Evolutionary conservation across 2,888 invertebrate species (phyloP), one percentile per base, ranked within the genome.

Genomic region (Parnassius mnemosyne): DNA sequence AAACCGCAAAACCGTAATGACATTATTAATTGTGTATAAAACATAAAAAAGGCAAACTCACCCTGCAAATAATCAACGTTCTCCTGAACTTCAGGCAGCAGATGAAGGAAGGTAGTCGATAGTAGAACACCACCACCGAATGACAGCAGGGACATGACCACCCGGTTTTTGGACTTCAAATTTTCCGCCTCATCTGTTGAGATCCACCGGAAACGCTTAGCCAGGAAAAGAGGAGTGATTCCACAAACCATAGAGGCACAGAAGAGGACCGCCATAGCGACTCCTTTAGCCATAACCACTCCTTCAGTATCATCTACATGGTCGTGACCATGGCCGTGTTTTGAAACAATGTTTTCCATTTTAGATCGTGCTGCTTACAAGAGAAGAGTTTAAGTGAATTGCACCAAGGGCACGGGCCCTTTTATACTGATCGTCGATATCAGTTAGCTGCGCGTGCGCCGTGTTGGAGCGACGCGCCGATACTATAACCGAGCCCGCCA

Each of bases 51-150:
- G 1, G 9, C n/a, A 13, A 9, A 49, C 92, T 89, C 65, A 92
- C 92, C 58, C 71, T 94, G 92, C 65, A 96, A 84, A 56, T 92
- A 81, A n/a, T 93, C 87, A 10, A 96, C 92, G 62, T 93, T 93
- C 72, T 96, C 95, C 10, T 93, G 85, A 0, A 97, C 95, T 87
- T 97, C 97, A 1, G 97, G 97, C 61, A 96, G 85, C 72, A 97
- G 87, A 75, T 97, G 97, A 69, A 96, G 83, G 77, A 97, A 96
- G 5, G 96, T 96, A 3, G 97, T 97, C 66, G 95, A 94, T 49
- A 97, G 85, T 16, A 97, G 86, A 0, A 97, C 96, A 10, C 97
- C 97, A n/a, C 96, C 97, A 13, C 96, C 97, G 69, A 96, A 95
- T n/a, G 95, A 94, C 25, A 97, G 86, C 34, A 96, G 81, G 16